Evolutionary conservation across 1,140 invertebrate genomes (phyloP).

Genomic region (Drosophila nigromelanica): DNA sequence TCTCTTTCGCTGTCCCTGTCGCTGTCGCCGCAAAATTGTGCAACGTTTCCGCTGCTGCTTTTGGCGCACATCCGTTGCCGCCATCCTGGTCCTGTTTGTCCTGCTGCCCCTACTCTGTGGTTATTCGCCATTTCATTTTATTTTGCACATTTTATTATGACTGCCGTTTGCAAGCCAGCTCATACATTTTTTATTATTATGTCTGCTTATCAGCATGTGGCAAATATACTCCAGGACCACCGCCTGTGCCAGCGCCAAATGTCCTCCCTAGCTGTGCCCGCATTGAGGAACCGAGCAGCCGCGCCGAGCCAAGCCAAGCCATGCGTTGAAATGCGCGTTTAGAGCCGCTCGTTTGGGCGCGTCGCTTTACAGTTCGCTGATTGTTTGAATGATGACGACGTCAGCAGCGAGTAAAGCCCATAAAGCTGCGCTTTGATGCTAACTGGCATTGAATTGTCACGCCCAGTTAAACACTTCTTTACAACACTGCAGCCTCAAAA

Average conservation of each 20-base stretch:
- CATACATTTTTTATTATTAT: conserved; percentile 83
- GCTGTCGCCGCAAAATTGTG: conserved; percentile 78
- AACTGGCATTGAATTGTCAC: conserved; percentile 72
- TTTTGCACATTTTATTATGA: conserved; percentile 82
- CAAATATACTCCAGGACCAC: conserved; percentile 69
- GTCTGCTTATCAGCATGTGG: conserved; percentile 81
- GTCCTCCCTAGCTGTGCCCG: conserved; percentile 6
- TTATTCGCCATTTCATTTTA: conserved; percentile 78
- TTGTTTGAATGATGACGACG: conserved; percentile 77
- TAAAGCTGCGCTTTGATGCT: conserved; percentile 57
- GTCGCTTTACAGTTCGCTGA: conserved; percentile 78
- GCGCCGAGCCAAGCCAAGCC: conserved; percentile 41
- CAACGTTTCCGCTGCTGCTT: conserved; percentile 78
- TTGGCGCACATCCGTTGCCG: conserved; percentile 77
- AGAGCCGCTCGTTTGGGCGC: conserved; percentile 73
- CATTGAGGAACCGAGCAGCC: conserved; percentile 5
- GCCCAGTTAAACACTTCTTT: conserved; percentile 63
- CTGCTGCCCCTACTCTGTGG: conserved; percentile 46
- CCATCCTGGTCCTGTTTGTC: conserved; percentile 34
- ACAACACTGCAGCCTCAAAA: conserved; percentile 16
- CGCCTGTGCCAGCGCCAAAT: conserved; percentile 28
- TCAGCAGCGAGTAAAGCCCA: conserved; percentile 57
- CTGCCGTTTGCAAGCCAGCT: conserved; percentile 69
- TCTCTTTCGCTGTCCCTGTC: conserved; percentile 28
- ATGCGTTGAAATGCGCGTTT: conserved; percentile 79